Evolutionary conservation across 1,140 invertebrate genomes (phyloP).

Genomic region (Glomeris maerens): DNA sequence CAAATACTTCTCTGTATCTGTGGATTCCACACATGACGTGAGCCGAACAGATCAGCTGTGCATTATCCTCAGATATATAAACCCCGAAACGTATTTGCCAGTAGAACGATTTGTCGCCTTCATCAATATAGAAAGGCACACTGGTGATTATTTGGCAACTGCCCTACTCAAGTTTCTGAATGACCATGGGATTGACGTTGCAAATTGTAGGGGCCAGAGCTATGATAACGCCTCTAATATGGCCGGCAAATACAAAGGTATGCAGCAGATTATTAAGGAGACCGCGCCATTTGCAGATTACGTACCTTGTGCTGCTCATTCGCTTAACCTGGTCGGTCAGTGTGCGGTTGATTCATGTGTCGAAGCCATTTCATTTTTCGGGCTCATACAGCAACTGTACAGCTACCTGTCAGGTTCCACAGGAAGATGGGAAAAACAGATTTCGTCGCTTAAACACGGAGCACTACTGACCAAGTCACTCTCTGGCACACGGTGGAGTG

Average conservation of each 20-base stretch:
- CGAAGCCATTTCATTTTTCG: too few species aligned
- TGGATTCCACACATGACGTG: conserved; percentile 19
- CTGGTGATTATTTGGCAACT: conserved; percentile 10
- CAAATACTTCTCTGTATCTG: conserved; percentile 20
- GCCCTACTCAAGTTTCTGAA: conserved; percentile 9
- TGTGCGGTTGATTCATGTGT: too few species aligned
- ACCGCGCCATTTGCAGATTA: too few species aligned
- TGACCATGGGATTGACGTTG: conserved; percentile 13
- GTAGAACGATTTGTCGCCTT: conserved; percentile 15
- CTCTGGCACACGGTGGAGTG: too few species aligned
- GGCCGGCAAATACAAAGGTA: conserved; percentile 18
- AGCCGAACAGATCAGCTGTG: conserved; percentile 18
- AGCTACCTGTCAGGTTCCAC: too few species aligned
- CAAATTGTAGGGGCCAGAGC: conserved; percentile 18
- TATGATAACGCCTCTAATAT: conserved; percentile 21
- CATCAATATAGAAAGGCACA: conserved; percentile 11
- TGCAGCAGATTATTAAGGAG: too few species aligned
- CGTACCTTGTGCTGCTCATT: too few species aligned
- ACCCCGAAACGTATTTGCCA: conserved; percentile 2
- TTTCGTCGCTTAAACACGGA: too few species aligned
- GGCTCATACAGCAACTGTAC: too few species aligned
- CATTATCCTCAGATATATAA: conserved; percentile 16
- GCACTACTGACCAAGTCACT: too few species aligned
- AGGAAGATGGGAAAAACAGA: too few species aligned
- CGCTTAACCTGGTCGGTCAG: too few species aligned